Conservation (phyloP, 2,888 invertebrate genomes). For the Bombylius discolor region DNA sequence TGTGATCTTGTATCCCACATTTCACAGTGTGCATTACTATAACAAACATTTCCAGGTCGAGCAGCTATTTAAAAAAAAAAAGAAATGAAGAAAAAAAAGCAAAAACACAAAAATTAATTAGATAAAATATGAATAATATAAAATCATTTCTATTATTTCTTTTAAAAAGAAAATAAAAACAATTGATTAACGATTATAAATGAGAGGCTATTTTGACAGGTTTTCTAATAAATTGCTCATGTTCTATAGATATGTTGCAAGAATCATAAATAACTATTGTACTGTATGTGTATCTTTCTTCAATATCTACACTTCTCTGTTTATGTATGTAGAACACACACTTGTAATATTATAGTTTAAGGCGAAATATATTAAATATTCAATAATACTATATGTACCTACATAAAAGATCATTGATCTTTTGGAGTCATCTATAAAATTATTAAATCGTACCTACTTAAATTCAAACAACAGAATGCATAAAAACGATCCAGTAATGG, state of each 20-base stretch:
- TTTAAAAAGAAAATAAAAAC: no score
- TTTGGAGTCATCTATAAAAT: no score
- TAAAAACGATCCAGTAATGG: no score
- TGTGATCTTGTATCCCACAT: slow-evolving; percentile 72
- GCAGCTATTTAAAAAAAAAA: slow-evolving; percentile 52
- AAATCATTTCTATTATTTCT: no score
- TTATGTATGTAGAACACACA: neutral
- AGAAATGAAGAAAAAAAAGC: no score
- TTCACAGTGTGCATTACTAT: slow-evolving; percentile 78
- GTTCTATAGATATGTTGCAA: neutral
- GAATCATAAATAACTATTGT: neutral
- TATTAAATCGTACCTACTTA: no score
- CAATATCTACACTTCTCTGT: neutral
- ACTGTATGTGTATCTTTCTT: no score
- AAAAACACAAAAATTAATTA: neutral
- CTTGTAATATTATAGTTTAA: no score
- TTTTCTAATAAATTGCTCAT: neutral
- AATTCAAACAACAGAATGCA: no score
- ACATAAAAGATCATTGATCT: no score
- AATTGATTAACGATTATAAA: neutral
- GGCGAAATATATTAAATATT: no score
- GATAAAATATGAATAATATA: neutral
- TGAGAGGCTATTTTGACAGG: neutral
- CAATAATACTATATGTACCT: no score
- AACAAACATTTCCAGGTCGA: slow-evolving; percentile 73